These are phyloP conservation scores for Sepiola atlantica DNA, from an alignment of 2,888 invertebrate species.

Conservation along the genomic window DNA sequence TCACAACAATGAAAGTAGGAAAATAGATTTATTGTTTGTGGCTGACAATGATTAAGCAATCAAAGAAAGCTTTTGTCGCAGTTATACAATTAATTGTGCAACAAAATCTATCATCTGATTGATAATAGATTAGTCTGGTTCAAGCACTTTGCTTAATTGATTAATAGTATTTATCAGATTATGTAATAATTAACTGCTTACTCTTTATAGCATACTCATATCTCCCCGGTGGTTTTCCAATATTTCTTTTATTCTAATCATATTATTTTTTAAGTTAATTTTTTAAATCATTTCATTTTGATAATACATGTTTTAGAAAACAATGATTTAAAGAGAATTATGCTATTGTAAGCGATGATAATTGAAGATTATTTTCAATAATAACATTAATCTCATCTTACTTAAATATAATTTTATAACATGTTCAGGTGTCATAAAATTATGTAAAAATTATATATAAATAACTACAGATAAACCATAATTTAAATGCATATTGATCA, in stretches of 20 bases:
- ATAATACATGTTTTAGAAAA: background rate
- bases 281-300: background rate
- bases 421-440: too few relatives aligned
- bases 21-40: background rate
- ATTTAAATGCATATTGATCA: background rate
- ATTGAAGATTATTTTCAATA: background rate
- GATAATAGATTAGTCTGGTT: background rate
- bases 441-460: background rate
- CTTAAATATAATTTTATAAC: background rate
- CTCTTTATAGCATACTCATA: background rate
- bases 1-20: background rate
- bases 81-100: background rate
- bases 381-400: background rate
- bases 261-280: background rate
- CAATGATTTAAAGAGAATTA: background rate
- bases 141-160: slow-evolving; percentile 12
- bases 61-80: background rate
- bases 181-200: background rate
- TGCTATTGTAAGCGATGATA: background rate
- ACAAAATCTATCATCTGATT: background rate
- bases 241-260: background rate
- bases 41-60: background rate
- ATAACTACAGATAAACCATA: background rate
- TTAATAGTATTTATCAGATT: background rate
- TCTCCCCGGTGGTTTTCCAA: background rate